A percentile compares a stretch with the other conserved stretches of the same genome.
These are phyloP conservation scores for Myzus persicae DNA, from an alignment of 1,140 invertebrate genomes.

Conservation along the genomic window DNA sequence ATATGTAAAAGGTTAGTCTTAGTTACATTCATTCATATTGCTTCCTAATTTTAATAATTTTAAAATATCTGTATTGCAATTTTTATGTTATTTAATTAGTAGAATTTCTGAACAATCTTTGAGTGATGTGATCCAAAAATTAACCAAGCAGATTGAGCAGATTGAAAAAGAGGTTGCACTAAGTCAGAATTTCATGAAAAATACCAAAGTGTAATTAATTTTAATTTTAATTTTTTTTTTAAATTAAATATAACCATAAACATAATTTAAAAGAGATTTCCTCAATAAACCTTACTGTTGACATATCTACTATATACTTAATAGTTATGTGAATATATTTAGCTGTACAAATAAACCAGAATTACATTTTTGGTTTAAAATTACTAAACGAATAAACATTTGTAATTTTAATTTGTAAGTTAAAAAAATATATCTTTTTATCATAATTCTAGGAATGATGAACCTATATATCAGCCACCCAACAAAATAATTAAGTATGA, in stretches of 20 bases:
- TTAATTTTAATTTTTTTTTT: not conserved
- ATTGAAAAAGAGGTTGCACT: not conserved
- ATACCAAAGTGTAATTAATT: not conserved
- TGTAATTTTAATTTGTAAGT: not conserved
- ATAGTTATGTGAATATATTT: not conserved
- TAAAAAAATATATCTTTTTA: not conserved
- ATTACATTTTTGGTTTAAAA: not conserved
- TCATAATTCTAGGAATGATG: not conserved
- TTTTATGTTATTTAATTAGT: not conserved
- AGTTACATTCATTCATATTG: not conserved
- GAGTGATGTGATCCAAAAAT: not conserved
- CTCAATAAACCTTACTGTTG: not conserved
- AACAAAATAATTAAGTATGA: conserved; percentile 3
- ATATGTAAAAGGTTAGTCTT: not conserved
- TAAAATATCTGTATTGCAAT: not conserved
- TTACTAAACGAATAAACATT: not conserved
- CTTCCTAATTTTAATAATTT: not conserved
- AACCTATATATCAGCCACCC: not conserved
- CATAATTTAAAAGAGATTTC: not conserved
- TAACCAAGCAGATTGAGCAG: not conserved
- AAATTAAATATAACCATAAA: not conserved
- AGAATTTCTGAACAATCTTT: not conserved
- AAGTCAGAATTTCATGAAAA: not conserved
- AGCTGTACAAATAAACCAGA: not conserved
- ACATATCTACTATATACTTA: not conserved